Conservation (phyloP, 2,797 vertebrate species). For the Diceros bicornis region DNA sequence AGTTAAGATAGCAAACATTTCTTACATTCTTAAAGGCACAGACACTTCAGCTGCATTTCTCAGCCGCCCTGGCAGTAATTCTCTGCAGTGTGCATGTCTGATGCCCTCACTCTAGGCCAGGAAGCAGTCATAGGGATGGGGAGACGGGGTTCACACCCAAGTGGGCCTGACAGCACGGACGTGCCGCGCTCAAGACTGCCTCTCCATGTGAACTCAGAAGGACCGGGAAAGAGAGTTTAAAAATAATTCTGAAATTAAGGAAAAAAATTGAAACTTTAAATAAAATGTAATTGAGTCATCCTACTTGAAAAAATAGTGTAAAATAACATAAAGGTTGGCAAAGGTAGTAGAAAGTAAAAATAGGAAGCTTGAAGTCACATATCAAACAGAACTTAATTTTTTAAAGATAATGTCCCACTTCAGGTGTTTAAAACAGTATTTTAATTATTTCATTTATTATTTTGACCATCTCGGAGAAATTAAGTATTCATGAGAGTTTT, state of each 20-base stretch:
- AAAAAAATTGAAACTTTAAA: not conserved
- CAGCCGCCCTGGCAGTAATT: not conserved
- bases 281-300: not conserved
- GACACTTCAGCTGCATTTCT: not conserved
- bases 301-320: not conserved
- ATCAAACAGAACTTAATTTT: not conserved
- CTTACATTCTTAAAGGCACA: not conserved
- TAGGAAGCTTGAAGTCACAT: not conserved
- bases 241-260: not conserved
- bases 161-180: too few species aligned
- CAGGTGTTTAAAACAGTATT: not conserved
- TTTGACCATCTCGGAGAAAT: not conserved
- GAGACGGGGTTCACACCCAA: not conserved
- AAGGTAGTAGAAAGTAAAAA: not conserved
- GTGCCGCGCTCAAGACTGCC: not conserved
- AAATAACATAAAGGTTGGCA: not conserved
- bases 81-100: not conserved
- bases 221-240: not conserved
- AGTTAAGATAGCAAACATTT: not conserved
- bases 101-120: not conserved
- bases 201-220: not conserved
- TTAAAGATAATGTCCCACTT: not conserved
- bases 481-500: not conserved
- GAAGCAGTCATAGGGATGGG: accelerated
- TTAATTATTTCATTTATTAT: not conserved